Evolutionary conservation across 2,113 vertebrate species (phyloP).

Genomic region (Grus americana): DNA sequence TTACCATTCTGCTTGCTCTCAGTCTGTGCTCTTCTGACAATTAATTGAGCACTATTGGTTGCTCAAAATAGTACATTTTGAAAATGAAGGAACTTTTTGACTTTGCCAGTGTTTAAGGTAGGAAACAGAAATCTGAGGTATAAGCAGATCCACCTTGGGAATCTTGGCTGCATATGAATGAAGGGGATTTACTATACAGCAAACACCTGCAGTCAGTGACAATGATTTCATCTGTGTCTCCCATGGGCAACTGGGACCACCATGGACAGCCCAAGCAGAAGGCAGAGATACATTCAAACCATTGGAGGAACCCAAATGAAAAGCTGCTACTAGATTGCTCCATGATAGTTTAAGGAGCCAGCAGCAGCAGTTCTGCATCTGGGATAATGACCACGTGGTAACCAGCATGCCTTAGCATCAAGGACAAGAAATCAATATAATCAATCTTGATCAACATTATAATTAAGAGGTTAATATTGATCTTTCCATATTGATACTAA

Average conservation of each 20-base stretch:
- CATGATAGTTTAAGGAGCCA: not conserved
- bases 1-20: not conserved
- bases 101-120: not conserved
- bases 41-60: not conserved
- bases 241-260: not conserved
- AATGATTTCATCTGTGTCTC: not conserved
- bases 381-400: not conserved
- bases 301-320: not conserved
- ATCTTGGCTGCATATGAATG: not conserved
- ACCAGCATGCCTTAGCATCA: not conserved
- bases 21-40: not conserved
- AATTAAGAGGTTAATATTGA: slow-evolving; percentile 2
- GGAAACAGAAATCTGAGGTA: not conserved
- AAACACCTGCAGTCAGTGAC: not conserved
- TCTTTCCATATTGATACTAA: not conserved
- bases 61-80: not conserved
- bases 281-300: not conserved
- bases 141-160: not conserved
- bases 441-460: not conserved
- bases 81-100: not conserved
- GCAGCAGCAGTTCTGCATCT: not conserved
- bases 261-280: not conserved
- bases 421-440: slow-evolving; percentile 10
- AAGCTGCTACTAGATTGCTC: not conserved
- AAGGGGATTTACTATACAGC: not conserved